Conservation (phyloP, 2,888 invertebrate genomes). For the Andrena bucephala region DNA sequence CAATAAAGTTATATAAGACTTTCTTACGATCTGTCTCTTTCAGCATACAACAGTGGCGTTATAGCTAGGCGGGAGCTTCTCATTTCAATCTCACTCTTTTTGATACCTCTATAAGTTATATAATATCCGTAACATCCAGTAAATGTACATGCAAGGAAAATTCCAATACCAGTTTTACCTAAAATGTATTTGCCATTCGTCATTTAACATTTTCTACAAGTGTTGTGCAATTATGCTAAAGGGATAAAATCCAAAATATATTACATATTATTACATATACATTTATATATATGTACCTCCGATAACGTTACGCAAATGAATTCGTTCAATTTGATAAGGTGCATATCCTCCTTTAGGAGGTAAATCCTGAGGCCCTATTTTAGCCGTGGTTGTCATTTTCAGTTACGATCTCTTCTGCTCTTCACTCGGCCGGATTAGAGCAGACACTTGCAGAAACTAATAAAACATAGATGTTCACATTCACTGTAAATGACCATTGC, state of each 20-base stretch:
- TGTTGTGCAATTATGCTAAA: neutral
- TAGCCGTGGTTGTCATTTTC: slow-evolving; percentile 82
- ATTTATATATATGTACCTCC: slow-evolving; percentile 68
- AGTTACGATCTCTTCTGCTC: neutral
- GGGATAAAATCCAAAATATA: neutral
- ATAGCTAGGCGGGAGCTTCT: slow-evolving; percentile 92
- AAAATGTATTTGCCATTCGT: slow-evolving; percentile 20
- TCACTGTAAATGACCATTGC: too few species aligned
- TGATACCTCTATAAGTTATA: slow-evolving; percentile 86
- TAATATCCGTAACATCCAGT: slow-evolving; percentile 87
- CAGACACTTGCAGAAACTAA: too few species aligned
- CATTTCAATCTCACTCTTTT: slow-evolving; percentile 89
- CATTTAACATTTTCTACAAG: neutral
- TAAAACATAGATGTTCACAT: too few species aligned
- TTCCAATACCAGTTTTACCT: neutral
- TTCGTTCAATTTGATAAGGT: slow-evolving; percentile 90
- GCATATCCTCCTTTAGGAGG: slow-evolving; percentile 97
- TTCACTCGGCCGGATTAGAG: too few species aligned
- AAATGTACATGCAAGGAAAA: slow-evolving; percentile 85
- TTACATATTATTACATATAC: neutral
- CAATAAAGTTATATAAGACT: neutral
- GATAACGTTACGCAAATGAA: slow-evolving; percentile 80
- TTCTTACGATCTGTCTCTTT: slow-evolving; percentile 92
- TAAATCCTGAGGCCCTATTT: slow-evolving; percentile 91
- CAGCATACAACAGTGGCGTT: slow-evolving; percentile 92